Evolutionary conservation across 2,113 vertebrate species (phyloP).

Genomic region (Numenius arquata): DNA sequence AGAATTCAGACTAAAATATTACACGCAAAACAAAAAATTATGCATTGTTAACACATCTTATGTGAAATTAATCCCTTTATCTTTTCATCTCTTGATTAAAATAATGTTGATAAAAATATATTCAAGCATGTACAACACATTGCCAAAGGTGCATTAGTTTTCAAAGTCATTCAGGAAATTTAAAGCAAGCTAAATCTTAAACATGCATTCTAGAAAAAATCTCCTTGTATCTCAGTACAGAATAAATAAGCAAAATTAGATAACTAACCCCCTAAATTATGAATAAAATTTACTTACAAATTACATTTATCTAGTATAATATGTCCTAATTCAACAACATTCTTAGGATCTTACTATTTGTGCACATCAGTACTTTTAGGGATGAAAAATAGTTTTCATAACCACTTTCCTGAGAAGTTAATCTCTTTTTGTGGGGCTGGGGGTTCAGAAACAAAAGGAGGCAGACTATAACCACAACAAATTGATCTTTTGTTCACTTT

Average conservation of each 20-base stretch:
- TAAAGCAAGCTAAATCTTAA: neutral
- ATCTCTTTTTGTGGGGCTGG: fast-evolving
- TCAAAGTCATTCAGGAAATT: neutral
- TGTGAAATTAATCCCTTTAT: neutral
- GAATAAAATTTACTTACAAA: neutral
- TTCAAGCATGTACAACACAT: neutral
- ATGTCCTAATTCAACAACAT: neutral
- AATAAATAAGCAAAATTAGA: neutral
- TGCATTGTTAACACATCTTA: neutral
- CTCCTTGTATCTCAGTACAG: neutral
- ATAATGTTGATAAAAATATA: neutral
- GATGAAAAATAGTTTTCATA: neutral
- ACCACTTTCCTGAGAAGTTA: neutral
- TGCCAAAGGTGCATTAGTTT: neutral
- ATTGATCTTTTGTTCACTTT: neutral
- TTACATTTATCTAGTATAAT: neutral
- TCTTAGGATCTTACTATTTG: neutral
- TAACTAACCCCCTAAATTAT: neutral
- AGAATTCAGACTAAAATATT: neutral
- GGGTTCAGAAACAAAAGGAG: neutral
- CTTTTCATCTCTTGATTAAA: neutral
- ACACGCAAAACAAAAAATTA: neutral
- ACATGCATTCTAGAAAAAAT: neutral
- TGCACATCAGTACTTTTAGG: neutral
- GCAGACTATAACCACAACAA: neutral